Percentiles rank a stretch among this genome's conserved stretches.
phyloP scores from a whole-genome alignment of 2,797 vertebrate species.

The Lagodon rhomboides region DNA sequence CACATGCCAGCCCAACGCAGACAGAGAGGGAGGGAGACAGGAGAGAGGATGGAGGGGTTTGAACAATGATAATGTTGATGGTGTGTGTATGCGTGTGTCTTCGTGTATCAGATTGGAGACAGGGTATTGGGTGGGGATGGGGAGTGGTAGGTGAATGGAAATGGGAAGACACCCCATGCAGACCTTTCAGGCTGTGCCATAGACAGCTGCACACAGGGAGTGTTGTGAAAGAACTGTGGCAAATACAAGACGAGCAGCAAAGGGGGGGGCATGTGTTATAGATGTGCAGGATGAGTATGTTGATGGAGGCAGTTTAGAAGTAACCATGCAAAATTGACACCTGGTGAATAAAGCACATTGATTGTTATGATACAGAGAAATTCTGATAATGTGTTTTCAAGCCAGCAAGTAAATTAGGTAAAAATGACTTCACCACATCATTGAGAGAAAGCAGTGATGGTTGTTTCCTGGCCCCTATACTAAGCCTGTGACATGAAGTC shows the following conservation, averaged over 20 bases:
- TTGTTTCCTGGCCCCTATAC: background rate
- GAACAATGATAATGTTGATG: conserved; percentile 59
- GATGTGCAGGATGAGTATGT: conserved; percentile 58
- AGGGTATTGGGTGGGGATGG: conserved; percentile 62
- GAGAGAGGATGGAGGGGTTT: conserved; percentile 40
- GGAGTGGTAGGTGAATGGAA: conserved; percentile 61
- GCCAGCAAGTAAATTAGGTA: conserved; percentile 54
- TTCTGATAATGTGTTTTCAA: conserved; percentile 56
- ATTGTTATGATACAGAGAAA: conserved; percentile 69
- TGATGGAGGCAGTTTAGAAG: conserved; percentile 73
- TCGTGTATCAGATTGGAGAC: conserved; percentile 9
- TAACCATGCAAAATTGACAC: conserved; percentile 83
- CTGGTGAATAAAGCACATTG: conserved; percentile 86
- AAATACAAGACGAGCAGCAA: conserved; percentile 60
- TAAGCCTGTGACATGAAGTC: background rate
- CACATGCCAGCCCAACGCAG: conserved; percentile 97
- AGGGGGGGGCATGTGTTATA: conserved; percentile 55
- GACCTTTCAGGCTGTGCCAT: conserved; percentile 86
- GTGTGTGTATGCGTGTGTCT: conserved; percentile 10
- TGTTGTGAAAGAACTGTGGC: conserved; percentile 49
- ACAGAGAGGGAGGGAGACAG: conserved; percentile 74
- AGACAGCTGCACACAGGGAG: conserved; percentile 81
- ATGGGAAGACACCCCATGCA: conserved; percentile 86
- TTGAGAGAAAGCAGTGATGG: conserved; percentile 66
- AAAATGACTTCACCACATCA: conserved; percentile 56